phyloP scores from a whole-genome alignment of 2,888 invertebrate species.

The Drosophila pseudotalamancana region DNA sequence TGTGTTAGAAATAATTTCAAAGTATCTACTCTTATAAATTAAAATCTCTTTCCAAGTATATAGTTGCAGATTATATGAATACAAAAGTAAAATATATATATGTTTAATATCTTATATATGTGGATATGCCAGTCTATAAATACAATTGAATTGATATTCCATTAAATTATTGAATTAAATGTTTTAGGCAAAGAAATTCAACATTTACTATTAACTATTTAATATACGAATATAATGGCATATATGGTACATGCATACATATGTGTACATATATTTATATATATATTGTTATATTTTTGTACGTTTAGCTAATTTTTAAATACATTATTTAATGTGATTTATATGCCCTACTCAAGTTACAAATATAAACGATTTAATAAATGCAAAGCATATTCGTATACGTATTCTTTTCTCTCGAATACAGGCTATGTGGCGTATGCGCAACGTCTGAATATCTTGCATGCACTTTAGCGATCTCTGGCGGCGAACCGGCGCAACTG shows the following conservation, averaged over 20 bases:
- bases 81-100: slow-evolving; percentile 22
- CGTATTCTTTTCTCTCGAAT: neutral
- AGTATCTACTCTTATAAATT: neutral
- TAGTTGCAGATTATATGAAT: slow-evolving; percentile 29
- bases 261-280: slow-evolving; percentile 14
- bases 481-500: slow-evolving; percentile 20
- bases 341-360: slow-evolving; percentile 72
- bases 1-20: slow-evolving; percentile 9
- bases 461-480: slow-evolving; percentile 25
- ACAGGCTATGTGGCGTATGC: slow-evolving; percentile 28
- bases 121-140: slow-evolving; percentile 21
- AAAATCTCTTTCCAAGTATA: slow-evolving; percentile 35
- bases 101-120: slow-evolving; percentile 19
- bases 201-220: slow-evolving; percentile 39
- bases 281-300: slow-evolving; percentile 78
- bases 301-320: slow-evolving; percentile 80
- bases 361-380: slow-evolving; percentile 63
- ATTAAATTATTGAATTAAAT: slow-evolving; percentile 39
- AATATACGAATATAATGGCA: slow-evolving; percentile 34
- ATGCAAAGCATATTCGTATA: slow-evolving; percentile 48
- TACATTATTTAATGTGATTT: slow-evolving; percentile 79
- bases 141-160: slow-evolving; percentile 36
- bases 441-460: neutral
- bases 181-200: slow-evolving; percentile 25
- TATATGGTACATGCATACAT: slow-evolving; percentile 14